phyloP scores from a whole-genome alignment of 2,797 vertebrate genomes.

The Karalla daura region DNA sequence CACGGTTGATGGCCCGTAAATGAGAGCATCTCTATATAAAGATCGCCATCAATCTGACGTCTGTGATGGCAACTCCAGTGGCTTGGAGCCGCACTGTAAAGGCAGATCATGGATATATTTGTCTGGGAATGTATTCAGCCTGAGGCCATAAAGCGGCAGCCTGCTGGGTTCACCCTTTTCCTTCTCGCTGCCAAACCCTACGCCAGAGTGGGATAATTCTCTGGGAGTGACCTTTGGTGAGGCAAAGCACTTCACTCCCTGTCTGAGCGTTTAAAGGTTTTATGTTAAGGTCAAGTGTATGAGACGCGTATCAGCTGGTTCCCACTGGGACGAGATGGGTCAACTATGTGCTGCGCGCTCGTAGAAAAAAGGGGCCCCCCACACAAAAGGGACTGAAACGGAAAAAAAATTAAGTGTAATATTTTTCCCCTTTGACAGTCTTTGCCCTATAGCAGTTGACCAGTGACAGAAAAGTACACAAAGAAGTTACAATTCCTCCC shows the following conservation, averaged over 20 bases:
- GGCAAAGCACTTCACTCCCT: slow-evolving; percentile 71
- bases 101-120: slow-evolving; percentile 63
- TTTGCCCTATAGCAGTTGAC: not conserved
- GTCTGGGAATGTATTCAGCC: slow-evolving; percentile 59
- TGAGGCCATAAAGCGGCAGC: slow-evolving; percentile 43
- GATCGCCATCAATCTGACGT: slow-evolving; percentile 5
- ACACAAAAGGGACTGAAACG: not conserved
- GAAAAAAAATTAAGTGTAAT: not conserved
- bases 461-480: not conserved
- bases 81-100: slow-evolving; percentile 25
- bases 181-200: slow-evolving; percentile 48
- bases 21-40: slow-evolving; percentile 7
- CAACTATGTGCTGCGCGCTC: slow-evolving; percentile 15
- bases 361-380: not conserved
- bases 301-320: slow-evolving; percentile 63
- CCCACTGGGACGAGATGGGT: slow-evolving; percentile 44
- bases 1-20: slow-evolving; percentile 14
- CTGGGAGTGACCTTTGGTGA: slow-evolving; percentile 78
- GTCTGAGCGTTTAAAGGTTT: slow-evolving; percentile 74
- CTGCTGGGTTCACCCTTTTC: slow-evolving; percentile 65
- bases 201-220: slow-evolving; percentile 66
- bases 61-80: slow-evolving; percentile 7
- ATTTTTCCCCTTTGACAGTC: not conserved
- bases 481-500: no score
- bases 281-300: slow-evolving; percentile 77